Conservation (phyloP, 2,888 invertebrate genomes). For the Drosophila mimetica region DNA sequence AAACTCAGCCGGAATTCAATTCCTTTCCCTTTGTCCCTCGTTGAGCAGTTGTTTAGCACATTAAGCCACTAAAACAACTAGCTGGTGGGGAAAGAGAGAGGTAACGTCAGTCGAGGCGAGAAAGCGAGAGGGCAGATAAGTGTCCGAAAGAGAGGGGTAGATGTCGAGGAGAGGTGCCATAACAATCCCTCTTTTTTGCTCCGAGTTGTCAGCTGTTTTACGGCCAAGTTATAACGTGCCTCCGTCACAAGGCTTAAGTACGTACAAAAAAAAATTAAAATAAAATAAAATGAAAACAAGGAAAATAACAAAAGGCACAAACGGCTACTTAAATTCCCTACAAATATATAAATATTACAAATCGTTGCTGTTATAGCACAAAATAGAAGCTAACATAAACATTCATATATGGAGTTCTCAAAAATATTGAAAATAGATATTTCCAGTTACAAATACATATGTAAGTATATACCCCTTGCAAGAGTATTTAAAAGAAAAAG, state of each 20-base stretch:
- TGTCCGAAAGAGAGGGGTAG: not conserved
- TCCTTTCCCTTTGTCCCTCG: constrained; percentile 46
- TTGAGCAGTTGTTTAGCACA: constrained; percentile 67
- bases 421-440: no score
- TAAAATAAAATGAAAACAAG: constrained; percentile 17
- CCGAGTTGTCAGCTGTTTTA: constrained; percentile 72
- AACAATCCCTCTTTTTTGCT: constrained; percentile 27
- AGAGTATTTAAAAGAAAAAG: constrained; percentile 8
- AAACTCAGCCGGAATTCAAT: constrained; percentile 48
- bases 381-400: no score
- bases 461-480: constrained; percentile 1
- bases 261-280: constrained; percentile 27
- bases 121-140: not conserved
- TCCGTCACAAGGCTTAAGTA: constrained; percentile 65
- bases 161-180: constrained; percentile 10
- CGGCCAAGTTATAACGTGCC: constrained; percentile 74
- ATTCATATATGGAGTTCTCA: no score
- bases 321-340: constrained; percentile 1
- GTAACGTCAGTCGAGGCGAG: not conserved
- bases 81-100: constrained; percentile 6
- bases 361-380: no score
- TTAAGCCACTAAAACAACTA: constrained; percentile 72
- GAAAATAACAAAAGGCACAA: constrained; percentile 1
- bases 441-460: no score
- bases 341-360: not conserved